Percentiles rank a stretch among this genome's conserved stretches.
phyloP scores from a whole-genome alignment of 2,888 invertebrate species.

The Drosophila algonquin region DNA sequence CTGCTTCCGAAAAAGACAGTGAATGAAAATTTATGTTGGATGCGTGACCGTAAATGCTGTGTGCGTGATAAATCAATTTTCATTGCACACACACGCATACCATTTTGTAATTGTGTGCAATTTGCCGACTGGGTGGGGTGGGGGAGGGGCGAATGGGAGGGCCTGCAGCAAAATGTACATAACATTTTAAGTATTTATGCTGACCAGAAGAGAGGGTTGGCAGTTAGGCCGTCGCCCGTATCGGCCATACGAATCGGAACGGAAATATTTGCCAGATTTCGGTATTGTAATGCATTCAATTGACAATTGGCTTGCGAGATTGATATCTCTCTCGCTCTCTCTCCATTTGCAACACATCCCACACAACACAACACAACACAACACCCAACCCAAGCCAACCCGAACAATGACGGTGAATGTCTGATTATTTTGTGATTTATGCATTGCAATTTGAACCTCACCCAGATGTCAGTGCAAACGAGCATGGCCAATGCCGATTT shows the following conservation, averaged over 20 bases:
- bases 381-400: not conserved
- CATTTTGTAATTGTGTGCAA: slow-evolving; percentile 74
- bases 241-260: slow-evolving; percentile 9
- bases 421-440: slow-evolving; percentile 75
- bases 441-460: slow-evolving; percentile 61
- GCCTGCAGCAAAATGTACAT: slow-evolving; percentile 31
- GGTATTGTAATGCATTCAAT: slow-evolving; percentile 69
- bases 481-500: slow-evolving; percentile 53
- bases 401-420: slow-evolving; percentile 21
- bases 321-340: slow-evolving; percentile 45
- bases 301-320: slow-evolving; percentile 74
- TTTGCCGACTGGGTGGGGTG: slow-evolving; percentile 35
- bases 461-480: slow-evolving; percentile 51
- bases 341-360: not conserved
- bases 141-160: slow-evolving; percentile 2
- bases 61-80: slow-evolving; percentile 77
- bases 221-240: slow-evolving; percentile 25
- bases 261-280: slow-evolving; percentile 61
- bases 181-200: slow-evolving; percentile 68
- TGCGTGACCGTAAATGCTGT: slow-evolving; percentile 76
- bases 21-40: slow-evolving; percentile 76
- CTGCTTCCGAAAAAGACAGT: slow-evolving; percentile 65
- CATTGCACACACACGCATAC: slow-evolving; percentile 58
- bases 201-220: slow-evolving; percentile 35
- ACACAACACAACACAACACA: not conserved